These are phyloP conservation scores for Marmota flaviventris DNA, from an alignment of 2,113 vertebrate species.

Conservation along the genomic window DNA sequence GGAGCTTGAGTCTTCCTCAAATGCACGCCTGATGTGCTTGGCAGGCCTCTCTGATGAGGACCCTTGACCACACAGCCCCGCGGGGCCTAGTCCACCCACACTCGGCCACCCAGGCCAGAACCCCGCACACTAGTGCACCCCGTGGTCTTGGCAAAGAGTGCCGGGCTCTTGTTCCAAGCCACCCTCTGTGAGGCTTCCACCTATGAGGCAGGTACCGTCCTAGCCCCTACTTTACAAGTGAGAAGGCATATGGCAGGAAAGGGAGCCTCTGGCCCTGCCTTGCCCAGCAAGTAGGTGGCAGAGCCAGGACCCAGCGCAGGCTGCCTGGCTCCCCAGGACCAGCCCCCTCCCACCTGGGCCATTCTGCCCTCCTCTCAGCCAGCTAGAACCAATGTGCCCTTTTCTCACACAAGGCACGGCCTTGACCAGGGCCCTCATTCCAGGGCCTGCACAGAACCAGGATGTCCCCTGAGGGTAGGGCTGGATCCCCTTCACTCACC, in stretches of 20 bases:
- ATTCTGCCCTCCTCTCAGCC: background rate
- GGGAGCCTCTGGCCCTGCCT: background rate
- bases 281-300: background rate
- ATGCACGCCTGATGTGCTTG: background rate
- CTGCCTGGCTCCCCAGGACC: background rate
- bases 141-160: background rate
- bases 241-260: no score
- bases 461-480: background rate
- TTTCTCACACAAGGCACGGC: background rate
- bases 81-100: background rate
- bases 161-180: background rate
- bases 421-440: background rate
- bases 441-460: background rate
- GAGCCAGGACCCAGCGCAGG: background rate
- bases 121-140: fast-evolving
- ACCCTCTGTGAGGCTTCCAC: background rate
- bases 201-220: fast-evolving
- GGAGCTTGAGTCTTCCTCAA: background rate
- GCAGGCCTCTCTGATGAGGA: background rate
- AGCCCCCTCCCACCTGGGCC: background rate
- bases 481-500: background rate
- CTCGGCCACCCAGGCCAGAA: background rate
- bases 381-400: background rate
- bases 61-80: background rate
- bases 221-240: no score